These are phyloP conservation scores for Psittacula cyanocephala DNA, from an alignment of 2,113 vertebrate genomes.

Conservation along the genomic window DNA sequence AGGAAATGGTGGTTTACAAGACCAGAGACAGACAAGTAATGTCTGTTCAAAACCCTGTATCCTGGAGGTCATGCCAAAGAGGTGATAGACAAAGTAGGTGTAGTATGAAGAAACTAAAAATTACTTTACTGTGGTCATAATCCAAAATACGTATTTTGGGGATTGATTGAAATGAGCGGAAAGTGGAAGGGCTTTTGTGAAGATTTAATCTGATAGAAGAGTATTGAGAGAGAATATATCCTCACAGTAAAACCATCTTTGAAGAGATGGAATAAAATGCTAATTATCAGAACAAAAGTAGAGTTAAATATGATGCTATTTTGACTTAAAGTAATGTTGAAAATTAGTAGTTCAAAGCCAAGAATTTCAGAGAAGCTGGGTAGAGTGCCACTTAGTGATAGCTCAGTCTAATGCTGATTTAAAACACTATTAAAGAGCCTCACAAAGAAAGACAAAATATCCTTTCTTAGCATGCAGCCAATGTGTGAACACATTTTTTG, in stretches of 20 bases:
- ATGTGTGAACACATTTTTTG: neutral
- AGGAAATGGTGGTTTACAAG: neutral
- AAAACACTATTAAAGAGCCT: neutral
- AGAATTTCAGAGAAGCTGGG: neutral
- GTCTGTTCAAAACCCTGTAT: neutral
- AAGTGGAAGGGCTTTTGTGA: neutral
- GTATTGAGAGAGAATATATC: neutral
- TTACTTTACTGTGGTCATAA: neutral
- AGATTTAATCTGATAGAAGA: neutral
- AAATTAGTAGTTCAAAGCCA: constrained; percentile 23
- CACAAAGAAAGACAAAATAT: neutral
- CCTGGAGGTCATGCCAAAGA: neutral
- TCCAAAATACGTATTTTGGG: neutral
- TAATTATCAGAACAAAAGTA: neutral
- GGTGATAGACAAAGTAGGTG: neutral
- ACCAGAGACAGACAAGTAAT: neutral
- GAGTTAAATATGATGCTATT: neutral
- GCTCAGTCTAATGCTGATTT: neutral
- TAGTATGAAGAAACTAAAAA: neutral
- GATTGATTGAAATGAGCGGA: neutral
- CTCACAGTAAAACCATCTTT: neutral
- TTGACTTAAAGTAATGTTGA: neutral
- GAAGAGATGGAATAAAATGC: neutral
- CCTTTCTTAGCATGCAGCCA: neutral
- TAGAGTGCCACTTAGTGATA: neutral